phyloP scores from a whole-genome alignment of 1,140 invertebrate species.

The Sycobia sp. region DNA sequence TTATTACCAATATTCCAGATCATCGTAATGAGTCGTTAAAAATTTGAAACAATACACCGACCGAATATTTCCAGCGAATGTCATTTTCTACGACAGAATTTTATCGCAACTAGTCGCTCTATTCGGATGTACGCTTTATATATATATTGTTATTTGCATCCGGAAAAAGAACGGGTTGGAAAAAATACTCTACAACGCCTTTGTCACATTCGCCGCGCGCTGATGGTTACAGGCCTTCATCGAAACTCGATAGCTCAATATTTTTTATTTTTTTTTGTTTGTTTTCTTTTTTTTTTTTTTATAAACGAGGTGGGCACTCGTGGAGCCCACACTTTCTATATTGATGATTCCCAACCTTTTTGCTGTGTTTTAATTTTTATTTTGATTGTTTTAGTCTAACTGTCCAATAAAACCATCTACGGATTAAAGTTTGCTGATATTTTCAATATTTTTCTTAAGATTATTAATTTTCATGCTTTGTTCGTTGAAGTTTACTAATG shows the following conservation, averaged over 20 bases:
- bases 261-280: too few species aligned
- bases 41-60: neutral
- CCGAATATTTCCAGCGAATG: neutral
- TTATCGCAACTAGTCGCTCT: neutral
- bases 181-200: slow-evolving; percentile 21
- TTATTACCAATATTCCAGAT: too few species aligned
- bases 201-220: slow-evolving; percentile 18
- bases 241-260: slow-evolving; percentile 30
- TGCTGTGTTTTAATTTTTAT: neutral
- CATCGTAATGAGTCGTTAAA: too few species aligned
- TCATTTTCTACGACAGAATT: neutral
- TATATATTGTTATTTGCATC: too few species aligned
- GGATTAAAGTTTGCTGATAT: too few species aligned
- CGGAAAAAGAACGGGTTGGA: too few species aligned
- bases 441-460: too few species aligned
- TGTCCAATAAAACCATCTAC: too few species aligned
- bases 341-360: slow-evolving; percentile 15
- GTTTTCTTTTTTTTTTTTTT: slow-evolving; percentile 26
- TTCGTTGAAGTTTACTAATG: too few species aligned
- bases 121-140: too few species aligned
- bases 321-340: slow-evolving; percentile 22
- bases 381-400: too few species aligned
- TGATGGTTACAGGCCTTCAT: slow-evolving; percentile 24
- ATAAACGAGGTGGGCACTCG: slow-evolving; percentile 6
- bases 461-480: too few species aligned